Evolutionary conservation across 1,140 invertebrate species (phyloP).

Genomic region (Ooceraea biroi): DNA sequence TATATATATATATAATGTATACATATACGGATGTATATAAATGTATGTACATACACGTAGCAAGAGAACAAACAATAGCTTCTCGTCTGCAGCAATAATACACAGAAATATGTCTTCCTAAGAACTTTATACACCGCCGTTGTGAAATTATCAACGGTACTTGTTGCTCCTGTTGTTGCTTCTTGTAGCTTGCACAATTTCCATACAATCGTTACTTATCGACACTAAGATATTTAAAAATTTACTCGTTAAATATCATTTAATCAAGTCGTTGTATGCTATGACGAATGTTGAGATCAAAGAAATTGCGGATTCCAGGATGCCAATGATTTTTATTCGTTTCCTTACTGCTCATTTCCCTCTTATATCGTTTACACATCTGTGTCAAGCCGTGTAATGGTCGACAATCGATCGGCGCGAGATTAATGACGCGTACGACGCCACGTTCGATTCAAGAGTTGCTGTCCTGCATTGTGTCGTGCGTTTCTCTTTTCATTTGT

Average conservation of each 20-base stretch:
- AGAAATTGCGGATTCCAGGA: slow-evolving; percentile 83
- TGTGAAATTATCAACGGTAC: slow-evolving; percentile 67
- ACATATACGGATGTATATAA: slow-evolving; percentile 73
- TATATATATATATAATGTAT: slow-evolving; percentile 78
- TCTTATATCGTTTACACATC: slow-evolving; percentile 27
- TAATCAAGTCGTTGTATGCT: slow-evolving; percentile 84
- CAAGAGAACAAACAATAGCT: slow-evolving; percentile 74
- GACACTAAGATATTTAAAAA: slow-evolving; percentile 78
- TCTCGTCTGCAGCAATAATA: slow-evolving; percentile 80
- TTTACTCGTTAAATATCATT: slow-evolving; percentile 79
- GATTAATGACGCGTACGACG: slow-evolving; percentile 18
- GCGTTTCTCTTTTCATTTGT: not conserved
- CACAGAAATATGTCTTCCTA: slow-evolving; percentile 80
- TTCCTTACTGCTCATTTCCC: slow-evolving; percentile 4
- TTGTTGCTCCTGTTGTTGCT: slow-evolving; percentile 56
- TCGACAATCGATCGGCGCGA: slow-evolving; percentile 59
- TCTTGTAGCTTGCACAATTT: slow-evolving; percentile 66
- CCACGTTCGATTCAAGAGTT: slow-evolving; percentile 48
- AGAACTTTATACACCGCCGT: slow-evolving; percentile 80
- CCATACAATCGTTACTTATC: slow-evolving; percentile 74
- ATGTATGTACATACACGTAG: slow-evolving; percentile 77
- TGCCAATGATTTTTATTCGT: slow-evolving; percentile 67
- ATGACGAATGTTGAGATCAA: slow-evolving; percentile 86
- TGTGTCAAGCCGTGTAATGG: slow-evolving; percentile 46
- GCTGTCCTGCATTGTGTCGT: slow-evolving; percentile 4